Conservation (phyloP, 1,140 invertebrate species). For the Trachymyrmex septentrionalis region DNA sequence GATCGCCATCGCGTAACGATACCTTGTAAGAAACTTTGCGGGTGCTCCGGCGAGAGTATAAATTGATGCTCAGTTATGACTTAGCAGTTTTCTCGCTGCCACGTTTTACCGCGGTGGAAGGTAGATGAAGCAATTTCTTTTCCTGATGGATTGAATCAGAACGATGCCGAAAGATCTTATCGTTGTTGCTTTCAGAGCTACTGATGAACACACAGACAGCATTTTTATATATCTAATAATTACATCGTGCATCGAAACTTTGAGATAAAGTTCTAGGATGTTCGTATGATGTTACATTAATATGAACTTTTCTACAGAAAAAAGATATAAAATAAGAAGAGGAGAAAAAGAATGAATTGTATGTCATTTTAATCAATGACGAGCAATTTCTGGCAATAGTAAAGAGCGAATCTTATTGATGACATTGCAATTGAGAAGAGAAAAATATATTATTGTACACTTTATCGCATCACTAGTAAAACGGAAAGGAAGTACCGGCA, state of each 20-base stretch:
- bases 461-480: background rate
- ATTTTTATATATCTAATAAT: conserved; percentile 28
- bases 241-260: background rate
- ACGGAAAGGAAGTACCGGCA: background rate
- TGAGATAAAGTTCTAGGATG: too few species aligned
- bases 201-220: background rate
- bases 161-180: conserved; percentile 27
- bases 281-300: background rate
- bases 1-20: conserved; percentile 43
- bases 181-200: conserved; percentile 14
- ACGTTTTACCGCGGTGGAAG: conserved; percentile 16
- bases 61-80: conserved; percentile 51
- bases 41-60: conserved; percentile 37
- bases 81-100: conserved; percentile 43
- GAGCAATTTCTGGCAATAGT: background rate
- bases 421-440: background rate
- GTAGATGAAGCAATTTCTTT: conserved; percentile 31
- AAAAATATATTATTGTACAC: background rate
- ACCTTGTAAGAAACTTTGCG: conserved; percentile 47
- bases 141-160: conserved; percentile 32
- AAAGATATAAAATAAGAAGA: background rate
- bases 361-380: background rate
- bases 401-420: conserved; percentile 25
- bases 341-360: background rate
- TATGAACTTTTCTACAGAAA: background rate